Evolutionary conservation across 1,140 invertebrate species (phyloP), one percentile per base, ranked within the genome.

Genomic region (Thereuonema tuberculata): DNA sequence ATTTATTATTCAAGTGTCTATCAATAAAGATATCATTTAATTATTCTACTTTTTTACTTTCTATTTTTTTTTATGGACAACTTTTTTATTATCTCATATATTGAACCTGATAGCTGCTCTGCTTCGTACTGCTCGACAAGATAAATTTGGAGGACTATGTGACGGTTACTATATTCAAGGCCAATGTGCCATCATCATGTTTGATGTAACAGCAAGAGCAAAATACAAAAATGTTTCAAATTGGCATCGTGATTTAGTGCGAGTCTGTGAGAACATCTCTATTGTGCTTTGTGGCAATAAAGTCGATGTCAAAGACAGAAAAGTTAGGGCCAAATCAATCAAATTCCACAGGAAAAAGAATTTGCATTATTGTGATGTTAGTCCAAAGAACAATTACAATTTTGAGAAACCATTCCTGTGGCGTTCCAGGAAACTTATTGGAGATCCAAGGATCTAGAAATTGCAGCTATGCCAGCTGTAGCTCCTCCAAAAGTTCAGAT

Each of bases 261-360:
- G 95, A 68, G 95, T 99, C 1, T 99, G 96, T 77, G 96, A 99
- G 81, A 98, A 94, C 73, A 98, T 99, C 67, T 97, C 97, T 2
- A 99, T 99, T 74, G 97, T 99, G 14, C 78, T 97, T 1, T 93
- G 89, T 71, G 93, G 93, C 20, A 97, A 97, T 76, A 80, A 96
- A 80, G 96, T 99, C 37, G 97, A 99, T 71, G 96, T 99, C 69
- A 99, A 99, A 74, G 97, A 99, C 74, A 85, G 97, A 67, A 99
- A 99, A 84, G 97, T 99, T 31, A 99, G 99, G 77, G 95, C 97
- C 23, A 99, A 99, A 80, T 88, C 89, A 67, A 99, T 99, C 70
- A 93, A 97, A 2, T 99, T 99, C 74, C 96, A 99, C 74, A 83
- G 97, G 66, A 99, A 99, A 82, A 99, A 99, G 83, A 99, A 99